These are phyloP conservation scores for Hipposideros larvatus DNA, from an alignment of 2,797 vertebrate genomes.

Conservation along the genomic window DNA sequence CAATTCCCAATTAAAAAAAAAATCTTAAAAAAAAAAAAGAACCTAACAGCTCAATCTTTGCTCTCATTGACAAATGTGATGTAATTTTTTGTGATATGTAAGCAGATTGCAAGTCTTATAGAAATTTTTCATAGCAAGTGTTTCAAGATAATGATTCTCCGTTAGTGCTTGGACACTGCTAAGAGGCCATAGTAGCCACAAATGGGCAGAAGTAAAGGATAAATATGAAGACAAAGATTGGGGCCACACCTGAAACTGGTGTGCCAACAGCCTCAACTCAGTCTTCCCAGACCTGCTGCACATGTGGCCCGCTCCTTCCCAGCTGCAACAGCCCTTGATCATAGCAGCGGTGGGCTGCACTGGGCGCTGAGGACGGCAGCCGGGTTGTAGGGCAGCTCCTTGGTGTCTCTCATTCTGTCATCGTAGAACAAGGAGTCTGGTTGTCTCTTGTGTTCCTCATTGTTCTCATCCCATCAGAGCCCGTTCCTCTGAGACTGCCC, in stretches of 20 bases:
- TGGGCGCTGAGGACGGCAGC: background rate
- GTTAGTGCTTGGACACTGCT: background rate
- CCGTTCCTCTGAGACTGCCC: background rate
- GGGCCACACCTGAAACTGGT: background rate
- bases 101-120: background rate
- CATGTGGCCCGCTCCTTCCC: background rate
- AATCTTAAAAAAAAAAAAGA: background rate
- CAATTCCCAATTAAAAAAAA: too few relatives aligned
- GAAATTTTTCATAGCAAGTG: background rate
- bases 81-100: background rate
- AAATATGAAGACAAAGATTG: background rate
- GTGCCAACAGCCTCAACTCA: background rate
- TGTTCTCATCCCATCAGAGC: background rate
- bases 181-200: background rate
- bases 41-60: background rate
- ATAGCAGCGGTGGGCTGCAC: background rate
- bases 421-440: background rate
- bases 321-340: background rate
- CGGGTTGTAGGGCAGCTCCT: background rate
- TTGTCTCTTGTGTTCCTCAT: background rate
- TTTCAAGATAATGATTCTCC: background rate
- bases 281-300: background rate
- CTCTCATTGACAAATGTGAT: background rate
- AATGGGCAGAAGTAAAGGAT: background rate
- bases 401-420: background rate